phyloP scores from a whole-genome alignment of 64 coral and sea anemone species.

The Trachythela sp. region DNA sequence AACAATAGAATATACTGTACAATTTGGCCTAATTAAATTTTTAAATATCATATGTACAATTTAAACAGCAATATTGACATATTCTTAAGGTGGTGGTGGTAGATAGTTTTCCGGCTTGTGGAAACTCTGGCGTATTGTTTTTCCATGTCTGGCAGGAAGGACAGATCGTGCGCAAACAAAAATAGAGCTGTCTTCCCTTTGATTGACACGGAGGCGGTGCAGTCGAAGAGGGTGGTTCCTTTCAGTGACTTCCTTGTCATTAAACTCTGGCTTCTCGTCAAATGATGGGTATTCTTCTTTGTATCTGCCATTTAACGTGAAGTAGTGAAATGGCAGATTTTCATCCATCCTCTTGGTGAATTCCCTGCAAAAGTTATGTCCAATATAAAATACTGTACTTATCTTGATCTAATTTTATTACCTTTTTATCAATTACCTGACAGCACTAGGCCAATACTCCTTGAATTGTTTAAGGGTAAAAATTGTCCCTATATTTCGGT shows the following conservation, averaged over 20 bases:
- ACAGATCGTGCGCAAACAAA: conserved; percentile 51
- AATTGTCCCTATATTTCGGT: neutral
- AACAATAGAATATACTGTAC: no score
- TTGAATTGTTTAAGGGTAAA: conserved; percentile 18
- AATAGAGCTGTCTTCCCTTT: conserved; percentile 63
- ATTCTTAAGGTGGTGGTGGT: neutral
- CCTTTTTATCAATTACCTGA: neutral
- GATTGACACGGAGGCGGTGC: conserved; percentile 27
- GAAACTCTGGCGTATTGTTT: conserved; percentile 44
- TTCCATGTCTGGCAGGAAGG: conserved; percentile 42
- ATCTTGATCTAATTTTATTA: neutral
- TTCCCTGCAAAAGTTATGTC: conserved; percentile 44
- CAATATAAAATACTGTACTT: neutral
- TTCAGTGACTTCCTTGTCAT: conserved; percentile 3
- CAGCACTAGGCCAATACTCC: neutral
- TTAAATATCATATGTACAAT: no score
- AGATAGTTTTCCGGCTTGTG: conserved; percentile 44
- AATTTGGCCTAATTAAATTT: no score
- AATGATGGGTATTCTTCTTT: conserved; percentile 44
- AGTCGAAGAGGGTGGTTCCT: conserved; percentile 37
- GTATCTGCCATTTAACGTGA: conserved; percentile 47
- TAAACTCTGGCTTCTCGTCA: conserved; percentile 26
- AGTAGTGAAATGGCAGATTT: conserved; percentile 42
- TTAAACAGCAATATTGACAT: no score
- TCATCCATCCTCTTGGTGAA: conserved; percentile 61